Evolutionary conservation across 2,888 invertebrate species (phyloP), one percentile per base, ranked within the genome.

Genomic region (Plusia festucae): DNA sequence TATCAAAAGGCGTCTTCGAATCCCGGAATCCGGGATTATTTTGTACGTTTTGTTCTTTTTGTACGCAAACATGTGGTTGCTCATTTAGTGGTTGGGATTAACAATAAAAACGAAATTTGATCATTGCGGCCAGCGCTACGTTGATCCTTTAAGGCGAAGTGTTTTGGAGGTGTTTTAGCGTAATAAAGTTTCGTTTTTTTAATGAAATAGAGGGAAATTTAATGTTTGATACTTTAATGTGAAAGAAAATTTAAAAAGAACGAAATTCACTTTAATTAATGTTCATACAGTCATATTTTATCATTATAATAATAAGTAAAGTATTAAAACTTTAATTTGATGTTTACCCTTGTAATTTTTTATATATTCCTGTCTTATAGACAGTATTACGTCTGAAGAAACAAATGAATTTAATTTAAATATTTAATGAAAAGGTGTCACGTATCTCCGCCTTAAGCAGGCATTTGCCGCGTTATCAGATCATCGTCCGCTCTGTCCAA

Each of bases 31-130:
- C 82, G 81, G 84, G 81, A 79, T 83, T 82, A 77, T 81, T 80
- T 73, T 62, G 62, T 78, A 79, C 82, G 84, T 88, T 83, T 88
- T 86, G 83, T 76, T 77, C 72, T 68, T 81, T 74, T 73, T 83
- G 79, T 85, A 84, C 77, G 87, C 85, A 89, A 86, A 89, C 88
- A 89, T 86, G 86, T 82, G 88, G 86, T 84, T 87, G 90, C 91
- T 94, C 93, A 93, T 93, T 94, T 93, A 90, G 88, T 85, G 88
- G 85, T 83, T 61, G 76, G 90, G 91, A 91, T 93, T 91, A 92
- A 95, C 94, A 95, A 94, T 95, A 95, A 95, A 95, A 94, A 93
- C 92, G 94, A 94, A 94, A 95, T 94, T 94, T 94, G 94, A 94
- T 95, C 94, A 94, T 94, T 94, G 93, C 91, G 90, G 85, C 86